These are phyloP conservation scores for Hemibagrus wyckioides DNA, from an alignment of 2,113 vertebrate species.

Conservation along the genomic window DNA sequence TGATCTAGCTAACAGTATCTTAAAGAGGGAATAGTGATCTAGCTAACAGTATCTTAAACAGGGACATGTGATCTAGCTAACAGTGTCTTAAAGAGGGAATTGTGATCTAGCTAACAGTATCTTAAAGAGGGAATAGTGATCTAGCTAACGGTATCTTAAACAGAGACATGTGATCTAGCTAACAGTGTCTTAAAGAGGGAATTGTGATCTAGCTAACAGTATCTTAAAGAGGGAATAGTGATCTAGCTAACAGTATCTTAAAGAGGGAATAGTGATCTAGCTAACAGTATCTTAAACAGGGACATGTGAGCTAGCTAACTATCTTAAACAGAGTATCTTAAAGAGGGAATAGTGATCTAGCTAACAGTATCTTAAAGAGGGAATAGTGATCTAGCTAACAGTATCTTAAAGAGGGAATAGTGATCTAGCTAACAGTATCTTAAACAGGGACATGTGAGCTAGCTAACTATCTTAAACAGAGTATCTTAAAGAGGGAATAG, in stretches of 20 bases:
- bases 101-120: neutral
- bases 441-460: neutral
- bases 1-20: neutral
- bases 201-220: neutral
- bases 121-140: too few relatives aligned
- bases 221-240: too few relatives aligned
- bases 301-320: neutral
- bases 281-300: too few relatives aligned
- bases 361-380: neutral
- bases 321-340: too few relatives aligned
- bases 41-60: too few relatives aligned
- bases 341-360: neutral
- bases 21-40: too few relatives aligned
- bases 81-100: too few relatives aligned
- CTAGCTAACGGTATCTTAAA: too few relatives aligned
- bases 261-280: too few relatives aligned
- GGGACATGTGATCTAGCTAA: neutral
- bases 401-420: too few relatives aligned
- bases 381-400: neutral
- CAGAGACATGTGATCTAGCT: too few relatives aligned
- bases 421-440: neutral
- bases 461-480: too few relatives aligned
- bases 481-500: neutral
- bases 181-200: neutral
- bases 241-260: neutral